A percentile compares a stretch with the other conserved stretches of the same genome.
Evolutionary conservation across 2,888 invertebrate genomes (phyloP).

Genomic region (Plebejus argus): DNA sequence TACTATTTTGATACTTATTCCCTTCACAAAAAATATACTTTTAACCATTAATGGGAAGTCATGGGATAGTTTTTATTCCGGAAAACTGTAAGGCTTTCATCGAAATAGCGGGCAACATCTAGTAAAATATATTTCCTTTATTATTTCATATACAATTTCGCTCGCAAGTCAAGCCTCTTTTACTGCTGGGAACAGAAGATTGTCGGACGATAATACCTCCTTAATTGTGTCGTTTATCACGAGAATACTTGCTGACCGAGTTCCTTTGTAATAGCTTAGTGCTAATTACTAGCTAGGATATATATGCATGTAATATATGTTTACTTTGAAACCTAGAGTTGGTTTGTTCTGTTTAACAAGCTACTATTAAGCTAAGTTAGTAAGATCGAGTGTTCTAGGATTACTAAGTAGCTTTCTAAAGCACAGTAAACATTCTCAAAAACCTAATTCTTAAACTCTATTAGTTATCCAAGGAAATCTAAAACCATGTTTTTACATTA

Average conservation of each 20-base stretch:
- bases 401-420: background rate
- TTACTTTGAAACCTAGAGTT: background rate
- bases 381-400: background rate
- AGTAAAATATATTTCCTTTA: too few species aligned
- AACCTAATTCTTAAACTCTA: too few species aligned
- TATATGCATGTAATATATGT: background rate
- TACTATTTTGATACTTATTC: too few species aligned
- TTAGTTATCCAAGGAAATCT: too few species aligned
- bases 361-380: background rate
- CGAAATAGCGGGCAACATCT: too few species aligned
- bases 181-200: slow-evolving; percentile 34
- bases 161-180: background rate
- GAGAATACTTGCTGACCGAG: slow-evolving; percentile 36
- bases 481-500: too few species aligned
- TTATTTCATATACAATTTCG: slow-evolving; percentile 1
- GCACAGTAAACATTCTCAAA: background rate
- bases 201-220: slow-evolving; percentile 38
- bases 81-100: too few species aligned
- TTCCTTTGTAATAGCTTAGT: slow-evolving; percentile 26
- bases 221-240: slow-evolving; percentile 43
- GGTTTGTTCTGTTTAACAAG: background rate
- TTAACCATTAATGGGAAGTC: too few species aligned
- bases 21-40: too few species aligned
- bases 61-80: background rate
- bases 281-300: slow-evolving; percentile 11